Evolutionary conservation across 35 echinoderm and acorn worm species (phyloP), one percentile per base, ranked within the genome.

Genomic region (Antedon bifida): DNA sequence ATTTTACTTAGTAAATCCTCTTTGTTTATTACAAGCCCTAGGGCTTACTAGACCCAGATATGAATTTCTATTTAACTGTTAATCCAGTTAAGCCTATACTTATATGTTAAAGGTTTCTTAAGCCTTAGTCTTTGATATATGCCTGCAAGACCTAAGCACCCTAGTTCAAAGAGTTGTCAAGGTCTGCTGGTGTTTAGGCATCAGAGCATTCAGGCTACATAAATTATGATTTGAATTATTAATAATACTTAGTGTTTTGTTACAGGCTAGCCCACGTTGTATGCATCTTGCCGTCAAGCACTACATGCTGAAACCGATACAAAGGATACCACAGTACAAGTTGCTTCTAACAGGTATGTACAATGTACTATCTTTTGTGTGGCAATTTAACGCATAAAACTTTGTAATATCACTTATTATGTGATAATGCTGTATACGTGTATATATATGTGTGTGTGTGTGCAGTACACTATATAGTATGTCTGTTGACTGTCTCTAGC

Each of bases 281-380:
- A 78, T 82, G 78, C 92, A 79, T 84, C 74, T 97, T 5, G 83
- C 87, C 0, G 74, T 97, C 8, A 88, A 85, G 26, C 94, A 97
- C 56, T 89, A 97, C 85, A 97, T 97, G 90, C 74, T 97, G 88
- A 97, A 97, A 83, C 94, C 94, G 34, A 88, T 97, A 0, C 94
- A 97, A 73, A 79, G 94, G 30, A 97, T 97, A 78, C 94, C 94
- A 31, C 94, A 97, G 83, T 92, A 97, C 82, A 97, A 91, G 73
- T 30, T 97, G 34, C 86, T 97, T 5, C 82, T 97, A 33, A 90
- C 90, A 87, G 94, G 90, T 92, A 82, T 74, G 82, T 0, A 28
- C 30, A 7, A 36, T 81, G 83, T 73, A 91, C 78, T 91, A 86
- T 77, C 31, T 64, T 64, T 64, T 11, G 9, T 64, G 39, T 44